phyloP scores from a whole-genome alignment of 1,140 invertebrate genomes.

The Drosophila equinoxialis region DNA sequence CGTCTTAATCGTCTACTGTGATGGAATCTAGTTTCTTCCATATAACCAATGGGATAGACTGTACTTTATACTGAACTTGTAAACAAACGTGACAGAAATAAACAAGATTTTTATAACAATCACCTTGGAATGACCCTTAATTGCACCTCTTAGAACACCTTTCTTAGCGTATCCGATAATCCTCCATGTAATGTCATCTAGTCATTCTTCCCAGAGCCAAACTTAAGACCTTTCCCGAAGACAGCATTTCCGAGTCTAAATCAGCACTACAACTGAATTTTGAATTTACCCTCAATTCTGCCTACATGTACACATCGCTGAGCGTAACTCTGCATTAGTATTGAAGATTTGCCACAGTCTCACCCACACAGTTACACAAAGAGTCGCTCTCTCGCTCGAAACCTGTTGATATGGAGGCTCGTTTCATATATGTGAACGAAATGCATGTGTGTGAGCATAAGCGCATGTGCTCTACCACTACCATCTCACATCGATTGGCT shows the following conservation, averaged over 20 bases:
- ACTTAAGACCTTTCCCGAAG: neutral
- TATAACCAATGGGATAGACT: neutral
- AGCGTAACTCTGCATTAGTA: constrained; percentile 21
- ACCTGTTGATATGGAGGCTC: constrained; percentile 17
- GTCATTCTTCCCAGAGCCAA: neutral
- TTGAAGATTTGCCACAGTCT: constrained; percentile 13
- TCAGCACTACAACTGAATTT: neutral
- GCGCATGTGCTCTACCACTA: constrained; percentile 30
- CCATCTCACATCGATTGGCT: constrained; percentile 24
- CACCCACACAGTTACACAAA: constrained; percentile 41
- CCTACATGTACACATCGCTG: neutral
- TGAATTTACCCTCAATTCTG: neutral
- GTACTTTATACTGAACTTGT: neutral
- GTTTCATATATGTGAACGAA: constrained; percentile 16
- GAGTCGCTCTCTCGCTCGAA: constrained; percentile 28
- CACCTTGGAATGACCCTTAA: neutral
- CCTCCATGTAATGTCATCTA: neutral
- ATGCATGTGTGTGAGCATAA: constrained; percentile 21
- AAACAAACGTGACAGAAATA: neutral
- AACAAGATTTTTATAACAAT: neutral
- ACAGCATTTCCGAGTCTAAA: constrained; percentile 13
- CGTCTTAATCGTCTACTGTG: no score
- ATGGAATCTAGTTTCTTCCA: neutral
- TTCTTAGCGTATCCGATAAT: neutral
- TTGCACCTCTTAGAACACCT: neutral